Evolutionary conservation across 1,140 invertebrate species (phyloP).

Genomic region (Coptotermes formosanus): DNA sequence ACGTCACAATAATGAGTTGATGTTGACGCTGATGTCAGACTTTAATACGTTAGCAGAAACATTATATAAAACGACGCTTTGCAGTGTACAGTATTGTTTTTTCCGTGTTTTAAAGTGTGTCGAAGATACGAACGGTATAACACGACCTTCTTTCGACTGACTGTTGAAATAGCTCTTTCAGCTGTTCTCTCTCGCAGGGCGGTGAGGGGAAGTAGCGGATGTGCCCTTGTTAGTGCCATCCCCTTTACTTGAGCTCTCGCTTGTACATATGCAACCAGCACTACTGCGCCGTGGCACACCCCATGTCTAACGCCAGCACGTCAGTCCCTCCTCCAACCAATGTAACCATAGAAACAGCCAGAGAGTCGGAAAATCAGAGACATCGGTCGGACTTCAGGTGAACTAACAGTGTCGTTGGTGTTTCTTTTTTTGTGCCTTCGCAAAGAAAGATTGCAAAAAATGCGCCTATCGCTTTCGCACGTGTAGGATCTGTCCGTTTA

Average conservation of each 20-base stretch:
- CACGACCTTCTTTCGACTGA: background rate
- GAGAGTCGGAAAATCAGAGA: slow-evolving; percentile 4
- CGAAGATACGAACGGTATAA: background rate
- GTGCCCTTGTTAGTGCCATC: background rate
- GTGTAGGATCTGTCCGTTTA: too few relatives aligned
- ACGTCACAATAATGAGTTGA: background rate
- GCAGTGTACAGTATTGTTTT: background rate
- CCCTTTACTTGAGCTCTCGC: background rate
- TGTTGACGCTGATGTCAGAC: background rate
- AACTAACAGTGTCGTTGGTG: background rate
- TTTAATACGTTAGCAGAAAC: background rate
- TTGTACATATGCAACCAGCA: background rate
- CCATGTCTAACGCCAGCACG: background rate
- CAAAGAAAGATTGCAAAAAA: too few relatives aligned
- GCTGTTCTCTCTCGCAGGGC: background rate
- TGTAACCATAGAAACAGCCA: background rate
- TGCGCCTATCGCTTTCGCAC: too few relatives aligned
- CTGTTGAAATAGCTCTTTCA: background rate
- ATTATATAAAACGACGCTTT: background rate
- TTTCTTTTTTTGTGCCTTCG: background rate
- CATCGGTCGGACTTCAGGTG: background rate
- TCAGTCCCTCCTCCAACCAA: background rate
- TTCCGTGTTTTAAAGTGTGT: background rate
- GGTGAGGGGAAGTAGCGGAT: background rate
- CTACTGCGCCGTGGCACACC: background rate